These are phyloP conservation scores for Gopherus evgoodei DNA, from an alignment of 2,113 vertebrate genomes.

Conservation along the genomic window DNA sequence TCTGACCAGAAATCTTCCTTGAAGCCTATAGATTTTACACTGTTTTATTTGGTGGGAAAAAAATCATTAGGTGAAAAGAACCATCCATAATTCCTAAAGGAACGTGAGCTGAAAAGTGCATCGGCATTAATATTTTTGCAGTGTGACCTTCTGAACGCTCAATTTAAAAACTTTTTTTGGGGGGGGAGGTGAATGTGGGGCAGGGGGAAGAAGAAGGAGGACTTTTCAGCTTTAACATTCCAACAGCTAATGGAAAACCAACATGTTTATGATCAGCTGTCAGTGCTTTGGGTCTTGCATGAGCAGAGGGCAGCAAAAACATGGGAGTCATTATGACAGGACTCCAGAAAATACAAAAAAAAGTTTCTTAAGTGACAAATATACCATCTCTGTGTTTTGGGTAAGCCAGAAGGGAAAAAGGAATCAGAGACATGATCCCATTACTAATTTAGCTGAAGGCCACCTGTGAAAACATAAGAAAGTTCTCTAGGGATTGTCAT, in stretches of 20 bases:
- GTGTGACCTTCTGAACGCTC: background rate
- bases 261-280: background rate
- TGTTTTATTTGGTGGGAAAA: background rate
- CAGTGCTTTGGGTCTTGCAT: background rate
- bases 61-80: background rate
- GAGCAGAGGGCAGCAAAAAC: background rate
- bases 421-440: slow-evolving; percentile 54
- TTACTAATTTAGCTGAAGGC: slow-evolving; percentile 63
- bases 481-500: slow-evolving; percentile 16
- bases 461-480: slow-evolving; percentile 65
- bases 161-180: background rate
- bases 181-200: background rate
- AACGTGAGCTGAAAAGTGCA: background rate
- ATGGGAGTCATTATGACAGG: background rate
- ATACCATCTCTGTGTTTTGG: background rate
- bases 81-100: background rate
- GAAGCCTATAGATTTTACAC: background rate
- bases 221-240: background rate
- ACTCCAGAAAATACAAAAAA: background rate
- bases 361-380: background rate
- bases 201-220: background rate
- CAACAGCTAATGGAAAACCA: background rate
- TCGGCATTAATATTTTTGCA: too few relatives aligned
- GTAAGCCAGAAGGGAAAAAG: slow-evolving; percentile 43
- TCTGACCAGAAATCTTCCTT: slow-evolving; percentile 9